Evolutionary conservation across 1,140 invertebrate species (phyloP).

Genomic region (Lysiphlebus fabarum): DNA sequence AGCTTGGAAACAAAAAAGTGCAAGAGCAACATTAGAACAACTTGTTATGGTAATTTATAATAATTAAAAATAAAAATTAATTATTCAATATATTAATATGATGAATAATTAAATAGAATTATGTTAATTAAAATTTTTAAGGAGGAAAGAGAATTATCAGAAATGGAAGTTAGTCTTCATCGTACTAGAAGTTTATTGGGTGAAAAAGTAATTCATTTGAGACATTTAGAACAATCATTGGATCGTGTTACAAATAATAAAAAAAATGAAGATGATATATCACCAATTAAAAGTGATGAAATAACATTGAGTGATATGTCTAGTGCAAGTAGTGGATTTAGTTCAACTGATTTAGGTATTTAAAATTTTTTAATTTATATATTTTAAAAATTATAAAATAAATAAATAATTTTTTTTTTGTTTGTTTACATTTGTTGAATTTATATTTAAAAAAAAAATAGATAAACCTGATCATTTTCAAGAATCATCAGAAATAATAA

Average conservation of each 20-base stretch:
- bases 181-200: conserved; percentile 72
- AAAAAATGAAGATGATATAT: conserved; percentile 48
- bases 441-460: conserved; percentile 24
- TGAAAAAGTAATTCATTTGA: conserved; percentile 74
- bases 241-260: conserved; percentile 56
- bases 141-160: conserved; percentile 75
- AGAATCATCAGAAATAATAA: conserved; percentile 67
- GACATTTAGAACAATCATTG: conserved; percentile 72
- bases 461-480: conserved; percentile 52
- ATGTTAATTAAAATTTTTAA: conserved; percentile 35
- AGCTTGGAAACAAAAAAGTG: conserved; percentile 61
- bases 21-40: conserved; percentile 61
- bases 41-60: conserved; percentile 57
- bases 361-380: conserved; percentile 15
- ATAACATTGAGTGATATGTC: conserved; percentile 63
- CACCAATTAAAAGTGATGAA: conserved; percentile 53
- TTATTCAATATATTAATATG: neutral
- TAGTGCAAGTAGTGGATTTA: conserved; percentile 67
- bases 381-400: too few species aligned
- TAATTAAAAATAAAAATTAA: neutral
- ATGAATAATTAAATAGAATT: conserved; percentile 2
- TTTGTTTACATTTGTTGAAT: neutral
- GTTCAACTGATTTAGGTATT: conserved; percentile 64
- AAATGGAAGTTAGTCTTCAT: conserved; percentile 76
- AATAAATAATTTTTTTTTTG: too few species aligned